These are phyloP conservation scores for Scaptomyza flava DNA, from an alignment of 2,888 invertebrate genomes.

Conservation along the genomic window DNA sequence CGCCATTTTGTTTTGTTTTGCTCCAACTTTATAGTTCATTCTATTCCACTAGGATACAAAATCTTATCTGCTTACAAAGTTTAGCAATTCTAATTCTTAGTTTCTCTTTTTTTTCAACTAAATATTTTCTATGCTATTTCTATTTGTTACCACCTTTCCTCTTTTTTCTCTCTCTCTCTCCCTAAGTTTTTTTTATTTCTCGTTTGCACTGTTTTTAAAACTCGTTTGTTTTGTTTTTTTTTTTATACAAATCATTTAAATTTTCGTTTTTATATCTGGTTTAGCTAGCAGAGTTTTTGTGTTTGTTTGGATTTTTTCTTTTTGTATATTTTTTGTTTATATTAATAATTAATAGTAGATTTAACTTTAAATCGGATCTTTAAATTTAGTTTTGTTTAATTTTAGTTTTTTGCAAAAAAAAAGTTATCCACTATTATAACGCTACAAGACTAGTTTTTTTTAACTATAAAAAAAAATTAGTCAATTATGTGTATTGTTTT, in stretches of 20 bases:
- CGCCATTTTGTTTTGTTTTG: constrained; percentile 35
- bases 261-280: constrained; percentile 1
- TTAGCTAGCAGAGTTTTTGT: constrained; percentile 6
- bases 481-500: constrained; percentile 15
- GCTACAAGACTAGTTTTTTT: constrained; percentile 70
- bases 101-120: not conserved
- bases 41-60: not conserved
- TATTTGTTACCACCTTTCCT: not conserved
- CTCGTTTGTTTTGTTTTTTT: not conserved
- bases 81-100: not conserved
- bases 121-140: not conserved
- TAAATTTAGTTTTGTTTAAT: constrained; percentile 30
- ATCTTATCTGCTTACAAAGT: not conserved
- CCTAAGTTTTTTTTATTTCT: not conserved
- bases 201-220: not conserved
- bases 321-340: constrained; percentile 20
- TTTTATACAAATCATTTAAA: constrained; percentile 1
- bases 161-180: not conserved
- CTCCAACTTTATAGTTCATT: not conserved
- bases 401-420: constrained; percentile 41
- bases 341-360: constrained; percentile 31
- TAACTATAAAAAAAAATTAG: constrained; percentile 47
- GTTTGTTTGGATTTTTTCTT: not conserved
- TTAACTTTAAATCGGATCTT: constrained; percentile 19
- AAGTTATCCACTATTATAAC: constrained; percentile 64